Evolutionary conservation across 2,888 invertebrate genomes (phyloP).

Genomic region (Tenthredo scrophulariae): DNA sequence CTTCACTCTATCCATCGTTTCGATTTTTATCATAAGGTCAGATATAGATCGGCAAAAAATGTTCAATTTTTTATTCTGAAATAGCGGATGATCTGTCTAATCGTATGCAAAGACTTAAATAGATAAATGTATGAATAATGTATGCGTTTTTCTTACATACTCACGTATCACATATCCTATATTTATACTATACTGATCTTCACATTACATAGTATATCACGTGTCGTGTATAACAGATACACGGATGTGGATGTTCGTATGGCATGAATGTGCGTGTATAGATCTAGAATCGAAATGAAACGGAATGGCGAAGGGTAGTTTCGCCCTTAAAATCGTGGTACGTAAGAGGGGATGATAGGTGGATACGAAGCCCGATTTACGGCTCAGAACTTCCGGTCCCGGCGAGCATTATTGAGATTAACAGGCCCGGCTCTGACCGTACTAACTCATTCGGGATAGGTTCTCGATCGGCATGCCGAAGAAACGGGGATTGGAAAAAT

Average conservation of each 20-base stretch:
- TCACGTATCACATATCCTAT: not conserved
- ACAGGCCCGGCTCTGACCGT: slow-evolving; percentile 65
- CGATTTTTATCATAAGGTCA: no score
- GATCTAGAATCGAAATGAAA: not conserved
- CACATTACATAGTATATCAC: not conserved
- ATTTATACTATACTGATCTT: not conserved
- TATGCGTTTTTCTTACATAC: slow-evolving; percentile 68
- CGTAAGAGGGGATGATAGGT: slow-evolving; percentile 55
- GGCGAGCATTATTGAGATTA: slow-evolving; percentile 76
- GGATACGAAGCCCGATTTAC: slow-evolving; percentile 71
- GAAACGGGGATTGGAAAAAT: slow-evolving; percentile 2
- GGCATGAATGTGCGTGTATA: not conserved
- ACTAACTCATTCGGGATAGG: slow-evolving; percentile 64
- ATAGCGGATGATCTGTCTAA: not conserved
- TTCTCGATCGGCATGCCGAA: slow-evolving; percentile 65
- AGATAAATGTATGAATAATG: slow-evolving; percentile 74
- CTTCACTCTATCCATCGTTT: no score
- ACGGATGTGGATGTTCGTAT: not conserved
- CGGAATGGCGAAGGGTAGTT: slow-evolving; percentile 25
- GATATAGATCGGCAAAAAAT: no score
- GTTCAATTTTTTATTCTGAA: not conserved
- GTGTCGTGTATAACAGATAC: not conserved
- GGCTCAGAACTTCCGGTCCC: slow-evolving; percentile 72
- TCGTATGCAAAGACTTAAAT: slow-evolving; percentile 36
- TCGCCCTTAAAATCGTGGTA: slow-evolving; percentile 12